Evolutionary conservation across 2,113 vertebrate species (phyloP).

Genomic region (Asarcornis scutulata): DNA sequence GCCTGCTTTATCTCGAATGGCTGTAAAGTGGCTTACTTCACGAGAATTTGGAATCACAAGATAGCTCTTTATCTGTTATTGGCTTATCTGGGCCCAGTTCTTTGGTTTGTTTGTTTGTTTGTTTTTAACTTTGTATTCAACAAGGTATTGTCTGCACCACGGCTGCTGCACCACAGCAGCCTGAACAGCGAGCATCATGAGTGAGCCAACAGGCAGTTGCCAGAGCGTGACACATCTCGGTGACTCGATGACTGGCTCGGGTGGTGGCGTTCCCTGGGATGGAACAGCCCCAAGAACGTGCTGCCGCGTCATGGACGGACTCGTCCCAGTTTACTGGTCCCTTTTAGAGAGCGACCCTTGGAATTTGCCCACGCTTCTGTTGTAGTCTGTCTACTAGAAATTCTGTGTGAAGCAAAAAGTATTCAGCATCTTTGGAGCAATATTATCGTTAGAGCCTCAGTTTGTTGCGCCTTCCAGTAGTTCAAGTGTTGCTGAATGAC

Average conservation of each 20-base stretch:
- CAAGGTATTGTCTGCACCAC: neutral
- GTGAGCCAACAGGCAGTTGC: neutral
- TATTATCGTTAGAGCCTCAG: slow-evolving; percentile 47
- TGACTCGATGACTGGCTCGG: slow-evolving; percentile 5
- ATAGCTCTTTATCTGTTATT: neutral
- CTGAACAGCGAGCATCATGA: neutral
- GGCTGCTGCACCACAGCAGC: slow-evolving; percentile 5
- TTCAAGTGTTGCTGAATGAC: slow-evolving; percentile 29
- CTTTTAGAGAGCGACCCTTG: slow-evolving; percentile 26
- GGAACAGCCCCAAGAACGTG: slow-evolving; percentile 9
- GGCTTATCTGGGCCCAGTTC: neutral
- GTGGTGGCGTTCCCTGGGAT: neutral
- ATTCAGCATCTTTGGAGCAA: slow-evolving; percentile 65
- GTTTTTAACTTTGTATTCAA: neutral
- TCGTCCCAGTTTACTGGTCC: slow-evolving; percentile 30
- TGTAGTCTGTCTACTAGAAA: slow-evolving; percentile 63
- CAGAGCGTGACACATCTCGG: neutral
- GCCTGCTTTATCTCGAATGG: neutral
- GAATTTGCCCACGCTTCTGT: slow-evolving; percentile 60
- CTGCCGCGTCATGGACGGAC: slow-evolving; percentile 19
- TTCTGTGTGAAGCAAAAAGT: slow-evolving; percentile 64
- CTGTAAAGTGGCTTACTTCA: slow-evolving; percentile 14
- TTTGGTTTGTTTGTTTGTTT: neutral
- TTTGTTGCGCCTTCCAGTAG: slow-evolving; percentile 37
- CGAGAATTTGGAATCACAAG: neutral